Base-by-base conservation (phyloP, 2,888 invertebrate genomes). In the Ectemnius lituratus region DNA sequence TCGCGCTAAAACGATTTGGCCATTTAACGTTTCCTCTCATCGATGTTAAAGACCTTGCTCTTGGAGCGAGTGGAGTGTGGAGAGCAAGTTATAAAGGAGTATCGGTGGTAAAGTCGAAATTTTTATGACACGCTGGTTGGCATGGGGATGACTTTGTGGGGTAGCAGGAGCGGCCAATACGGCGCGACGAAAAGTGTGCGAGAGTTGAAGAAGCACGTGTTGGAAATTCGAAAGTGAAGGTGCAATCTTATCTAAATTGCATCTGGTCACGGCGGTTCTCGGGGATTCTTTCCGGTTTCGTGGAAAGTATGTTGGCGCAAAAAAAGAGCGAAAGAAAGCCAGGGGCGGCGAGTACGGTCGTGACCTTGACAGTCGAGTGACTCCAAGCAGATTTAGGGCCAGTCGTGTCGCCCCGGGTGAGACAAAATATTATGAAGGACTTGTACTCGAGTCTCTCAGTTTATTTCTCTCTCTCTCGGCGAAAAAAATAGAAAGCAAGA, bases 401-500 rank as follows among this genome's bases (percentile, higher is more conserved):
- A 37, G 28, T 18, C 49, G 18, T 74, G 52, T 59, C 27, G 8
- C 27, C 37, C 49, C 47, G 58, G 62, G 27, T n/a, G 14, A 37
- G 60, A 67, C 61, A 59, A 70, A 77, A 80, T 73, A 56, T 73
- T 69, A 76, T 75, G 73, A 78, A 69, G 71, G 67, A 68, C 59
- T 56, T 8, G 3, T 3, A 23, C 23, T 23, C 2, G 3, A 23
- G 23, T 23, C 23, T 23, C 23, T 2, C 23, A 23, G 23, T 23
- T 23, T 20, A 1, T 20, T 2, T 23, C n/a, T 23, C 23, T 20
- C 56, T 14, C 20, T 28, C 56, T 16, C 11, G 16, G 3, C 11
- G 16, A 52, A 56, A 45, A 27, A 57, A 28, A 49, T n/a, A 28
- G 46, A 67, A 67, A 60, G 28, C 27, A 27, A 60, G 45, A 18